phyloP scores from a whole-genome alignment of 37 sponge, comb jelly and placozoan species.

The Spongilla lacustris region DNA sequence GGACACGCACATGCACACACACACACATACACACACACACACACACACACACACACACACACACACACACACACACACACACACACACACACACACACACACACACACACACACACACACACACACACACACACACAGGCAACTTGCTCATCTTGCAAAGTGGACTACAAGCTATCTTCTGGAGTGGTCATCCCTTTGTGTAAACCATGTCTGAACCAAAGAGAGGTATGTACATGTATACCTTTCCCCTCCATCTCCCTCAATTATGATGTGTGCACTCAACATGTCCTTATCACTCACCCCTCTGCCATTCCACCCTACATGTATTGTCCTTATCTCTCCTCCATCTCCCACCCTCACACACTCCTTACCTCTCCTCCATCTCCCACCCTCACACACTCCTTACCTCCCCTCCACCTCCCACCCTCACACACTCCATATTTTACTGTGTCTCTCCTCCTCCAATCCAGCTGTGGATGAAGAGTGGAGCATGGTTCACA shows the following conservation, averaged over 20 bases:
- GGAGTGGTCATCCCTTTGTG: not conserved
- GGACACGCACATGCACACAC: too few species aligned
- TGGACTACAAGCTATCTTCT: not conserved
- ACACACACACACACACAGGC: slow-evolving; percentile 36
- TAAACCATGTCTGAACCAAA: not conserved
- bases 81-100: slow-evolving; percentile 13
- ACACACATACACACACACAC: too few species aligned
- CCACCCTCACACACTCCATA: too few species aligned
- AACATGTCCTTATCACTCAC: not conserved
- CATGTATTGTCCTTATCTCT: not conserved
- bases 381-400: not conserved
- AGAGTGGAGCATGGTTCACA: slow-evolving; percentile 62
- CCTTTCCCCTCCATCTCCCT: too few species aligned
- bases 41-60: slow-evolving; percentile 1
- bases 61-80: slow-evolving; percentile 19
- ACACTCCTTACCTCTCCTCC: not conserved
- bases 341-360: not conserved
- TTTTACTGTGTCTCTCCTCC: not conserved
- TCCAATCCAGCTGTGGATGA: slow-evolving; percentile 6
- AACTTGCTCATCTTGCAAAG: slow-evolving; percentile 14
- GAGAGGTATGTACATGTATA: not conserved
- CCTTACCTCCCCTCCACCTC: not conserved
- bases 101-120: slow-evolving; percentile 13
- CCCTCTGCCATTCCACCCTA: not conserved
- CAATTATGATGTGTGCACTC: not conserved